A percentile compares a stretch with the other conserved stretches of the same genome.
These are phyloP conservation scores for Albula goreensis DNA, from an alignment of 2,113 vertebrate genomes.

Conservation along the genomic window DNA sequence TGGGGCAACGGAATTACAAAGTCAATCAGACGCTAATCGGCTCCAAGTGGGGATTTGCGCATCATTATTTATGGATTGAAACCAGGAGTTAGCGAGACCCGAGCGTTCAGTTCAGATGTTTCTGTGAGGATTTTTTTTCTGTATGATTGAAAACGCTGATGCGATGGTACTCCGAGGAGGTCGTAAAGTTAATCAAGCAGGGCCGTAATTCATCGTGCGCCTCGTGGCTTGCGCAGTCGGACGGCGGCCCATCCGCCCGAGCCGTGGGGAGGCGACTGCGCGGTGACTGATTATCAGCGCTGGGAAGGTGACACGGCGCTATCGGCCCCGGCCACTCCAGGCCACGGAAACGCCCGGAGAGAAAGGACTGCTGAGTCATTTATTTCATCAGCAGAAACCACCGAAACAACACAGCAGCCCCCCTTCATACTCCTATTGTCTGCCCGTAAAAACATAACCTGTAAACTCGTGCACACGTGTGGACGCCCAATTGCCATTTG, in stretches of 20 bases:
- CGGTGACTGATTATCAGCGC: slow-evolving; percentile 63
- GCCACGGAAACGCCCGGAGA: neutral
- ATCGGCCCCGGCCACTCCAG: slow-evolving; percentile 57
- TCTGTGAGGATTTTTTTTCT: neutral
- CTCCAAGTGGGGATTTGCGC: too few species aligned
- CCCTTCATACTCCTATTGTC: neutral
- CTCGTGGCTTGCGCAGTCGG: slow-evolving; percentile 36
- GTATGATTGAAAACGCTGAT: slow-evolving; percentile 34
- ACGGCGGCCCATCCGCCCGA: slow-evolving; percentile 56
- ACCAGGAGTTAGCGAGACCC: slow-evolving; percentile 28
- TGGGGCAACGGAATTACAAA: neutral
- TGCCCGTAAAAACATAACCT: neutral
- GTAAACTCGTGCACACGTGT: neutral
- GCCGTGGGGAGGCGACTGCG: slow-evolving; percentile 38
- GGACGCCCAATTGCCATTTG: neutral
- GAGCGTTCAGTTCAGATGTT: neutral
- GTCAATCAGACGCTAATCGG: too few species aligned
- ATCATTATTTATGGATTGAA: slow-evolving; percentile 21
- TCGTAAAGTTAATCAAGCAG: slow-evolving; percentile 49
- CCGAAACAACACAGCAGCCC: neutral
- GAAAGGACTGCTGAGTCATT: slow-evolving; percentile 7
- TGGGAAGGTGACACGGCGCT: slow-evolving; percentile 56
- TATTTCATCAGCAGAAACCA: slow-evolving; percentile 63
- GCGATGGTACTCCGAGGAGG: slow-evolving; percentile 54
- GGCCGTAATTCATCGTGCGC: slow-evolving; percentile 55